A percentile compares a stretch with the other conserved stretches of the same genome.
These are phyloP conservation scores for Gadopsis bispinosus DNA, from an alignment of 2,797 vertebrate genomes.

Conservation along the genomic window DNA sequence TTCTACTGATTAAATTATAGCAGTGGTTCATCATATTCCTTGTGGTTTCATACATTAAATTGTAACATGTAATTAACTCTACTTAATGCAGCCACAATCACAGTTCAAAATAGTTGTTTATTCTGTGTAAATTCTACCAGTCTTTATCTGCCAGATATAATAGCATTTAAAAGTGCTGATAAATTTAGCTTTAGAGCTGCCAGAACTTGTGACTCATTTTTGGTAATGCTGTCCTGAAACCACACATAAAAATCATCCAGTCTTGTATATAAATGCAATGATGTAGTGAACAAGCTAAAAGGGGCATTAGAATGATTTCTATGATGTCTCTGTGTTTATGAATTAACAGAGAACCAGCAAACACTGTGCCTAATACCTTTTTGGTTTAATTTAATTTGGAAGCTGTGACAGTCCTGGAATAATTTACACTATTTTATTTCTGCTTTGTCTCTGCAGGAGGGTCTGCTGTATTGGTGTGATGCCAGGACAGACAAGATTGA, in stretches of 20 bases:
- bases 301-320: not conserved
- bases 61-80: not conserved
- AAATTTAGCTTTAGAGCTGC: not conserved
- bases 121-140: not conserved
- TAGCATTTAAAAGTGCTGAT: not conserved
- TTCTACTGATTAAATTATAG: not conserved
- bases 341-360: not conserved
- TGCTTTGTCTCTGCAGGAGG: slow-evolving; percentile 81
- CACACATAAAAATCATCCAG: not conserved
- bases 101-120: not conserved
- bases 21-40: not conserved
- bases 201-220: not conserved
- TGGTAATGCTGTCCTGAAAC: not conserved
- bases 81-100: not conserved
- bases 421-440: slow-evolving; percentile 4
- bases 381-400: not conserved
- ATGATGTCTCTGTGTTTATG: not conserved
- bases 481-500: slow-evolving; percentile 97
- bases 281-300: not conserved
- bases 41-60: not conserved
- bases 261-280: not conserved
- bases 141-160: not conserved
- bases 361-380: not conserved
- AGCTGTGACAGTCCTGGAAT: not conserved
- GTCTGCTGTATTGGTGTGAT: slow-evolving; percentile 96